Evolutionary conservation across 2,888 invertebrate species (phyloP).

Genomic region (Ommatoiulus sabulosus): DNA sequence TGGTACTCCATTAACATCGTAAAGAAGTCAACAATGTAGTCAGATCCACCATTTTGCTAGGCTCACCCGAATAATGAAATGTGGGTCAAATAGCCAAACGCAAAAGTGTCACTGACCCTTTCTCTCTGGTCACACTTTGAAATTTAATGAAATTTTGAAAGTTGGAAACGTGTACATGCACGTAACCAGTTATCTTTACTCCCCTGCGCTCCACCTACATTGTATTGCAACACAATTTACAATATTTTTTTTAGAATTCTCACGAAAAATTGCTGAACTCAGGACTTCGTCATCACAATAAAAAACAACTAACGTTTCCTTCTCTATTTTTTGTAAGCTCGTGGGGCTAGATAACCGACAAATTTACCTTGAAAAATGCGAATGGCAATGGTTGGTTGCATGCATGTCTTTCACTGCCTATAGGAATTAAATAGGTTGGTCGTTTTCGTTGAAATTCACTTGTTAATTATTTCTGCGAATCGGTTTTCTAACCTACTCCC

Average conservation of each 20-base stretch:
- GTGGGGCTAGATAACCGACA: not conserved
- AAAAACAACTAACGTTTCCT: conserved; percentile 20
- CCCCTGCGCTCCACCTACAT: not conserved
- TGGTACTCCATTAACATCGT: too few species aligned
- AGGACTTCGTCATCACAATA: not conserved
- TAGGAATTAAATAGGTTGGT: conserved; percentile 13
- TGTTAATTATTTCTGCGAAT: conserved; percentile 4
- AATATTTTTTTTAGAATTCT: not conserved
- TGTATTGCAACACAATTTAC: conserved; percentile 7
- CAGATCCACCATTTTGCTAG: too few species aligned
- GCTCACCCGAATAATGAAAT: too few species aligned
- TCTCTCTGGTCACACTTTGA: conserved; percentile 14
- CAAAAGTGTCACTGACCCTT: conserved; percentile 18
- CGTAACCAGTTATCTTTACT: not conserved
- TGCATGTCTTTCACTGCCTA: not conserved
- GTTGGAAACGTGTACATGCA: not conserved
- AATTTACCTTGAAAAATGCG: conserved; percentile 15
- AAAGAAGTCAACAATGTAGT: too few species aligned
- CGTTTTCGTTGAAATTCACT: conserved; percentile 15
- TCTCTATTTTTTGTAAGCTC: not conserved
- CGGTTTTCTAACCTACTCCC: not conserved
- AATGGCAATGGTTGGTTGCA: conserved; percentile 11
- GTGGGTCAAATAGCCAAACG: not conserved
- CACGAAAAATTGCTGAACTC: not conserved
- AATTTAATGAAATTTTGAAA: not conserved